These are phyloP conservation scores for Berghia stephanieae DNA, from an alignment of 1,140 invertebrate species.

Conservation along the genomic window DNA sequence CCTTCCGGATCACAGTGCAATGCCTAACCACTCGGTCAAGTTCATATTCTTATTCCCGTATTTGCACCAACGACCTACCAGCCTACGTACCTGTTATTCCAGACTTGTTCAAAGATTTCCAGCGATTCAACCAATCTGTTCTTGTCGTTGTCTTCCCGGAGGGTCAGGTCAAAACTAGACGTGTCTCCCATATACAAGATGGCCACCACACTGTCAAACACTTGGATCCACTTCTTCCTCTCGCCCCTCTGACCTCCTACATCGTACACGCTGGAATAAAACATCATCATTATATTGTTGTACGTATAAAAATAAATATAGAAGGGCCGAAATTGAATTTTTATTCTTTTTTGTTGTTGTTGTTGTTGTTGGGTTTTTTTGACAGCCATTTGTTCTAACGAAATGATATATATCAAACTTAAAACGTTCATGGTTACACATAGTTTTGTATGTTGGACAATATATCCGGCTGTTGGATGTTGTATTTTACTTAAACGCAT, in stretches of 20 bases:
- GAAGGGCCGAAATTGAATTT: neutral
- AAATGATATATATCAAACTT: no score
- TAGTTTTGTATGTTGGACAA: no score
- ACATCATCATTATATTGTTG: neutral
- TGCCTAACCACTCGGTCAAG: neutral
- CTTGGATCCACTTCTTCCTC: conserved; percentile 84
- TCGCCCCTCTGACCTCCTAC: conserved; percentile 81
- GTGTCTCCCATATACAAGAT: conserved; percentile 81
- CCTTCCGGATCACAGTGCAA: no score
- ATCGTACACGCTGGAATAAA: conserved; percentile 65
- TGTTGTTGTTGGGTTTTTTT: no score
- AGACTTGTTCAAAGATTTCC: conserved; percentile 79
- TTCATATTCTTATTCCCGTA: no score
- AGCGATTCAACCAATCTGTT: conserved; percentile 79
- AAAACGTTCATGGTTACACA: no score
- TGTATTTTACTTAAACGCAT: no score
- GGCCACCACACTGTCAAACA: conserved; percentile 83
- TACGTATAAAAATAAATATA: neutral
- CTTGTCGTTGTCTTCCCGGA: conserved; percentile 76
- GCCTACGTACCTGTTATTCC: conserved; percentile 75
- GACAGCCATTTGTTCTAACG: no score
- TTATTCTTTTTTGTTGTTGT: no score
- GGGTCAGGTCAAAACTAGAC: conserved; percentile 80
- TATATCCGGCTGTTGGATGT: no score
- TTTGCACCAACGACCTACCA: neutral